Conservation (phyloP, 2,113 vertebrate species). For the Anas platyrhynchos region DNA sequence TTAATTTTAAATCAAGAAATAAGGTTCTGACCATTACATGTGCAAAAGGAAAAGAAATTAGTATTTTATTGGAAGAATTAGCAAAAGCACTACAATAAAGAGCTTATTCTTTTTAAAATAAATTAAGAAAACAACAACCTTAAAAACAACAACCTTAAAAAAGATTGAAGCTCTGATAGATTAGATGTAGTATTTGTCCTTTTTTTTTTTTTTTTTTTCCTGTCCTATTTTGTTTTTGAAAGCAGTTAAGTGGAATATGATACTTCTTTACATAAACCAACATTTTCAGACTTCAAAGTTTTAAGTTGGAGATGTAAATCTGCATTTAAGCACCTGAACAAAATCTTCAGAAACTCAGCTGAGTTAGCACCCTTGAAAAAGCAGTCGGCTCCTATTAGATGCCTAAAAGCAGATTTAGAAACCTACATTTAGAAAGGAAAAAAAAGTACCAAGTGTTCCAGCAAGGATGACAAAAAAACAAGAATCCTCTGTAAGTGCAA, state of each 20-base stretch:
- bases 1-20: conserved; percentile 64
- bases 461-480: background rate
- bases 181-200: background rate
- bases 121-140: conserved; percentile 39
- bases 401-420: background rate
- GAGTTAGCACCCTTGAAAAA: background rate
- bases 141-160: background rate
- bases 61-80: conserved; percentile 33
- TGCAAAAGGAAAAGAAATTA: conserved; percentile 29
- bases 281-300: conserved; percentile 6
- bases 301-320: background rate
- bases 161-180: conserved; percentile 7
- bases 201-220: no score
- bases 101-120: conserved; percentile 12
- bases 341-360: background rate
- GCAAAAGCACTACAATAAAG: conserved; percentile 9
- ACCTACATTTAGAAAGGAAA: background rate
- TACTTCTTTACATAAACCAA: background rate
- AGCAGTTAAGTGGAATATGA: background rate
- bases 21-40: conserved; percentile 16
- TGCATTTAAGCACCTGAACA: conserved; percentile 2
- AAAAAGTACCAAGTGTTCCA: background rate
- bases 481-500: background rate
- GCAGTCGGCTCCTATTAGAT: background rate
- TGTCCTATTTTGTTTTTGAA: background rate